A percentile compares a stretch with the other conserved stretches of the same genome.
phyloP scores from a whole-genome alignment of 2,888 invertebrate species.

The Xestia ashworthii region DNA sequence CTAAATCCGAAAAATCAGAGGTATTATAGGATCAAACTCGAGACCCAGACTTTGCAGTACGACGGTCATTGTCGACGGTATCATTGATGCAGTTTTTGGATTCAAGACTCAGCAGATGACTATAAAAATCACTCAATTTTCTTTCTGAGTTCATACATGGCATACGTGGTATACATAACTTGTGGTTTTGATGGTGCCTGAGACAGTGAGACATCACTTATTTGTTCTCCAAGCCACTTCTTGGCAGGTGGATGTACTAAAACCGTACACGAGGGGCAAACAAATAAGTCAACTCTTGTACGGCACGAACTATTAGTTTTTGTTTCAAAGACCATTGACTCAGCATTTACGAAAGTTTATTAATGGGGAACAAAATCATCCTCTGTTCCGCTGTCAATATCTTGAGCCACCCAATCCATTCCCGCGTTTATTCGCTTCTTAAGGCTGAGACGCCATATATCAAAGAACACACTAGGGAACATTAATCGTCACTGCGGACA shows the following conservation, averaged over 20 bases:
- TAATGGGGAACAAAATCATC: slow-evolving; percentile 14
- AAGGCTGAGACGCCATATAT: slow-evolving; percentile 42
- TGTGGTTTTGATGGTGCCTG: background rate
- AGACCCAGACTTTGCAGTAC: too few relatives aligned
- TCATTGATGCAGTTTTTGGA: too few relatives aligned
- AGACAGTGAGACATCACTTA: background rate
- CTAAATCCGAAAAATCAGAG: too few relatives aligned
- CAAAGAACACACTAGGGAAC: slow-evolving; percentile 52
- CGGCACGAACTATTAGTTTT: background rate
- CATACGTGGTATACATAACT: background rate
- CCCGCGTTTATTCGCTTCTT: slow-evolving; percentile 13
- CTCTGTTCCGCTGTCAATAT: slow-evolving; percentile 20
- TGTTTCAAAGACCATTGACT: background rate
- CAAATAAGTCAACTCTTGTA: background rate
- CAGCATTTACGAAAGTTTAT: slow-evolving; percentile 17
- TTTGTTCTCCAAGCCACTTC: background rate
- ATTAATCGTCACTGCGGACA: slow-evolving; percentile 49
- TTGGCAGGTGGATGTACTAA: background rate
- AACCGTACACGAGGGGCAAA: background rate
- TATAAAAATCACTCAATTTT: background rate
- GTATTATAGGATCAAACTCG: too few relatives aligned
- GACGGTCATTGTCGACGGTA: too few relatives aligned
- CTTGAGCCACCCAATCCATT: slow-evolving; percentile 30
- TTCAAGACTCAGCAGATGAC: background rate
- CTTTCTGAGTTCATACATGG: background rate